A percentile compares a stretch with the other conserved stretches of the same genome.
phyloP scores from a whole-genome alignment of 2,113 vertebrate genomes.

The Xenus cinereus region DNA sequence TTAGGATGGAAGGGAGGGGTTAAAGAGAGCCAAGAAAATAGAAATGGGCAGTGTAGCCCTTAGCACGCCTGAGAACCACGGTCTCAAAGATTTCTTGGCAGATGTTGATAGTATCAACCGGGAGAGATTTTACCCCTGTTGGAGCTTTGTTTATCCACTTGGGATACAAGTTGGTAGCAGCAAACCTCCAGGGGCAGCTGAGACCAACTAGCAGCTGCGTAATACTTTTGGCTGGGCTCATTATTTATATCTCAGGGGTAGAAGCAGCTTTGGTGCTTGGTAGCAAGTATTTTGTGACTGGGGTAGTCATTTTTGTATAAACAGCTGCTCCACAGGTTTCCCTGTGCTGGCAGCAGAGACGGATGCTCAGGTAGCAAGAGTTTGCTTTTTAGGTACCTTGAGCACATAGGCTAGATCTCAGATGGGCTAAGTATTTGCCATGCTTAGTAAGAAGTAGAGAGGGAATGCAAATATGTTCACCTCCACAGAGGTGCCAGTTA shows the following conservation, averaged over 20 bases:
- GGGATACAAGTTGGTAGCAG: neutral
- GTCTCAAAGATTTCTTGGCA: conserved; percentile 15
- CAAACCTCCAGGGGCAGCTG: neutral
- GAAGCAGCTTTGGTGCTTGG: neutral
- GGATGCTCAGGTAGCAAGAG: neutral
- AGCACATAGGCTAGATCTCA: neutral
- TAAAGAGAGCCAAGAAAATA: conserved; percentile 30
- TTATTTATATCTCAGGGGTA: neutral
- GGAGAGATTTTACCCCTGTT: neutral
- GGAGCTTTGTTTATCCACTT: conserved; percentile 1
- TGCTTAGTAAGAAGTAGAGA: neutral
- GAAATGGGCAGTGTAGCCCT: neutral
- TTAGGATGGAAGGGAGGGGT: conserved; percentile 21
- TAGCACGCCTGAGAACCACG: conserved; percentile 22
- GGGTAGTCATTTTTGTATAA: neutral
- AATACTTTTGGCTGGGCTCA: neutral
- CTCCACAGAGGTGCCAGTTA: neutral
- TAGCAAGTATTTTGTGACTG: neutral
- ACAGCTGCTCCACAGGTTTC: neutral
- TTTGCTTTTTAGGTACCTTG: neutral
- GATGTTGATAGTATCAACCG: neutral
- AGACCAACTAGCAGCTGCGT: neutral
- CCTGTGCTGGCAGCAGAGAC: neutral
- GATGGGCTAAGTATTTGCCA: neutral
- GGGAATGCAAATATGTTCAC: neutral